Evolutionary conservation across 2,113 vertebrate genomes (phyloP), one percentile per base, ranked within the genome.

Genomic region (Cryptotis parvus): DNA sequence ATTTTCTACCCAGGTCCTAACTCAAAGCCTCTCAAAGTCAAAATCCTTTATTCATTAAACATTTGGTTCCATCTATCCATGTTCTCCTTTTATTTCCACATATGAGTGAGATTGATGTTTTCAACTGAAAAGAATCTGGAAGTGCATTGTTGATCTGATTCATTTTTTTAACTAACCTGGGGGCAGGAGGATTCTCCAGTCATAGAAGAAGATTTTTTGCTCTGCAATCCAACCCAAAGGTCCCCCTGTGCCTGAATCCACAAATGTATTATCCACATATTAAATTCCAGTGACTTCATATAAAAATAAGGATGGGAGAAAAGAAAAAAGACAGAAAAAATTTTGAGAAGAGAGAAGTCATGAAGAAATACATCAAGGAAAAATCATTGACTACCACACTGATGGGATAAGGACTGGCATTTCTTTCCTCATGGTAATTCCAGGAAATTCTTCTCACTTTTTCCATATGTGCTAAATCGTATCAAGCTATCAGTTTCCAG

Each of bases 141-240:
- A 69, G 65, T 75, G 61, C 91, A 22, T 29, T 1, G 0, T 26
- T 31, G 12, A 85, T 33, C 1, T 9, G 37, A 63, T 82, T 82
- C 24, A 52, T 45, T 77, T n/a, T 65, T 65, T 31, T 88, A 91
- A 98, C 97, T 96, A 92, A 99, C 99, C 99, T 99, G 72, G 99
- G 99, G 84, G 96, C 98, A 43, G 99, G 98, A 33, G 93, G 98
- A 84, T 98, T 96, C 37, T 98, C 95, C 1, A 68, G 84, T 98
- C 97, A 0, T 95, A 78, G 68, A 33, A 12, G 0, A 98, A 6
- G 0, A 97, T 0, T 93, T 98, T 99, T 99, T 98, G 31, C 98
- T 98, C 87, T 99, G 98, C 93, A 98, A 99, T n/a, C 99, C 99
- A 76, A 97, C 10, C 99, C 99, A 99, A 86, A 99, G 88, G 86